Evolutionary conservation across 2,888 invertebrate genomes (phyloP).

Genomic region (Candidula unifasciata): DNA sequence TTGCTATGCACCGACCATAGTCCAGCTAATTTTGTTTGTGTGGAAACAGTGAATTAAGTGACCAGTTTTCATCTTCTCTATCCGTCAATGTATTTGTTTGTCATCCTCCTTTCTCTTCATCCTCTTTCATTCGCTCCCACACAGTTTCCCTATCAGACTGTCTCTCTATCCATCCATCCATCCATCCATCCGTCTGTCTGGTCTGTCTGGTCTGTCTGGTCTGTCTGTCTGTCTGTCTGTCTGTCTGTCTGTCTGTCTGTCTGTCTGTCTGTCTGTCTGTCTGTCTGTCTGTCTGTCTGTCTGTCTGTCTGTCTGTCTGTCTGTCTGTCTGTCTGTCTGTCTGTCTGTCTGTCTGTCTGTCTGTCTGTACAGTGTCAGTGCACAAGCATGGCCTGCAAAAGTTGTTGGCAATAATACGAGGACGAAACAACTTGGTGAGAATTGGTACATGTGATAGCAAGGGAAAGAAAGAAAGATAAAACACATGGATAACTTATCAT

Average conservation of each 20-base stretch:
- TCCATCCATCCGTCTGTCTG: constrained; percentile 4
- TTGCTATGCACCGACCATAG: too few relatives aligned
- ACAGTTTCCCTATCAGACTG: neutral
- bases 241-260: neutral
- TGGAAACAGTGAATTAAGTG: too few relatives aligned
- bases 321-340: neutral
- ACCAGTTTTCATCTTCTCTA: constrained; percentile 16
- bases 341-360: neutral
- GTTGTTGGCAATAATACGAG: too few relatives aligned
- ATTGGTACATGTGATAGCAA: too few relatives aligned
- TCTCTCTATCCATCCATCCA: neutral
- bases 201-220: neutral
- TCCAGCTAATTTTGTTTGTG: too few relatives aligned
- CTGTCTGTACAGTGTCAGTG: too few relatives aligned
- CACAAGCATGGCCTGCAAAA: too few relatives aligned
- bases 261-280: neutral
- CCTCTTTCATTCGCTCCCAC: neutral
- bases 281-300: neutral
- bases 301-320: neutral
- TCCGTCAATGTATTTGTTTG: neutral
- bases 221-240: constrained; percentile 21
- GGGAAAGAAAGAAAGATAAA: too few relatives aligned
- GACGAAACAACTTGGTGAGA: too few relatives aligned
- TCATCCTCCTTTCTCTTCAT: neutral
- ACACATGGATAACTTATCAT: too few relatives aligned